phyloP scores from a whole-genome alignment of 2,888 invertebrate genomes.

The Mycalesis mineus region DNA sequence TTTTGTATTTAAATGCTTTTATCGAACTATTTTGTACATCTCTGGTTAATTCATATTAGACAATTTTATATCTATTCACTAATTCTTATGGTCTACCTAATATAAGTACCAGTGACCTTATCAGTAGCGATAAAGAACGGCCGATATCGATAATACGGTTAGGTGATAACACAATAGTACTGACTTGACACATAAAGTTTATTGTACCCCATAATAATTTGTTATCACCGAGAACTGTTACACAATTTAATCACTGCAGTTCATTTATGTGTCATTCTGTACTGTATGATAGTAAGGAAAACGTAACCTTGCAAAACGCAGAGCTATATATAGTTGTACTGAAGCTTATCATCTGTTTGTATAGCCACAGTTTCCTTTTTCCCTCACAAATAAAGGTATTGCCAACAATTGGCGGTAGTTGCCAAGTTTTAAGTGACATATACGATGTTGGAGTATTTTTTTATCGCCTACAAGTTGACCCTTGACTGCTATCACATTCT shows the following conservation, averaged over 20 bases:
- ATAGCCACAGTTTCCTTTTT: conserved; percentile 42
- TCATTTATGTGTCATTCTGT: neutral
- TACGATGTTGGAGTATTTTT: too few species aligned
- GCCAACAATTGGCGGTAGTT: conserved; percentile 36
- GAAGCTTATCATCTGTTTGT: conserved; percentile 33
- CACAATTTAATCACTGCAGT: neutral
- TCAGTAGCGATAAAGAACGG: conserved; percentile 26
- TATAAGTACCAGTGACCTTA: conserved; percentile 19
- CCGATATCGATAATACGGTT: conserved; percentile 26
- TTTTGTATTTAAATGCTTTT: too few species aligned
- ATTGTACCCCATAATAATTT: neutral
- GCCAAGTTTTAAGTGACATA: too few species aligned
- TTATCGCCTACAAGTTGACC: too few species aligned
- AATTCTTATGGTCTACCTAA: neutral
- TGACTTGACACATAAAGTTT: neutral
- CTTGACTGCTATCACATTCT: too few species aligned
- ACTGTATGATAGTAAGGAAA: conserved; percentile 9
- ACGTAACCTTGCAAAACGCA: conserved; percentile 15
- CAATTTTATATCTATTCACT: neutral
- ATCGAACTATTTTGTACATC: too few species aligned
- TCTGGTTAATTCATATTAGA: too few species aligned
- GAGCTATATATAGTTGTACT: conserved; percentile 11
- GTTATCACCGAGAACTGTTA: neutral
- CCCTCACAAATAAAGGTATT: conserved; percentile 35
- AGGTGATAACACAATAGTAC: conserved; percentile 25